Conservation (phyloP, 2,888 invertebrate genomes). For the Smittia sp. region DNA sequence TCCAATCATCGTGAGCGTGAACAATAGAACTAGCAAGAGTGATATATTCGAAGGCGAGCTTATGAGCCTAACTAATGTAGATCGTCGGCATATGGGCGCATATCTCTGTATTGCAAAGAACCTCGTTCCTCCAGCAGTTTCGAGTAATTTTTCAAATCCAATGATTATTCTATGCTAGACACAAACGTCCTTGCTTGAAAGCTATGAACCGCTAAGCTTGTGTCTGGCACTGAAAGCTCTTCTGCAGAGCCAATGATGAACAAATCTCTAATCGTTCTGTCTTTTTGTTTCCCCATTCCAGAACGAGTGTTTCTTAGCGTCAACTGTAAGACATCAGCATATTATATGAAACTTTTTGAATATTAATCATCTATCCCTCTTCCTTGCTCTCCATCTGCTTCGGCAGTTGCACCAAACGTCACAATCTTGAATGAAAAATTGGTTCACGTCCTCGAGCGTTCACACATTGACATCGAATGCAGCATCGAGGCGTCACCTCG, state of each 20-base stretch:
- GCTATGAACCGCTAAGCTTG: not conserved
- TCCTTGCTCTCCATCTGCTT: not conserved
- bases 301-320: constrained; percentile 20
- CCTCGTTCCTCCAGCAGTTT: constrained; percentile 69
- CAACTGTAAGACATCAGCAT: constrained; percentile 23
- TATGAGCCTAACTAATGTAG: constrained; percentile 64
- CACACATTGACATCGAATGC: constrained; percentile 40
- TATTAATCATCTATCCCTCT: constrained; percentile 24
- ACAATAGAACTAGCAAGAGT: constrained; percentile 46
- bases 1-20: constrained; percentile 57
- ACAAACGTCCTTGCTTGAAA: not conserved
- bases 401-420: constrained; percentile 41
- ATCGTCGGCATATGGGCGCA: constrained; percentile 69
- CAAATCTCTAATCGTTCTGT: not conserved
- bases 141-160: constrained; percentile 52
- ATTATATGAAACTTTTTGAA: not conserved
- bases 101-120: constrained; percentile 75
- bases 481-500: constrained; percentile 41
- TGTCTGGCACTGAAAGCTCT: no score
- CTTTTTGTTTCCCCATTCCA: no score
- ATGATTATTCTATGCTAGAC: no score
- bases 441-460: constrained; percentile 37
- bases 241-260: not conserved
- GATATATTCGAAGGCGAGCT: constrained; percentile 64
- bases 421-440: constrained; percentile 41